Evolutionary conservation across 64 coral and sea anemone species (phyloP).

Genomic region (Stichodactyla helianthus): DNA sequence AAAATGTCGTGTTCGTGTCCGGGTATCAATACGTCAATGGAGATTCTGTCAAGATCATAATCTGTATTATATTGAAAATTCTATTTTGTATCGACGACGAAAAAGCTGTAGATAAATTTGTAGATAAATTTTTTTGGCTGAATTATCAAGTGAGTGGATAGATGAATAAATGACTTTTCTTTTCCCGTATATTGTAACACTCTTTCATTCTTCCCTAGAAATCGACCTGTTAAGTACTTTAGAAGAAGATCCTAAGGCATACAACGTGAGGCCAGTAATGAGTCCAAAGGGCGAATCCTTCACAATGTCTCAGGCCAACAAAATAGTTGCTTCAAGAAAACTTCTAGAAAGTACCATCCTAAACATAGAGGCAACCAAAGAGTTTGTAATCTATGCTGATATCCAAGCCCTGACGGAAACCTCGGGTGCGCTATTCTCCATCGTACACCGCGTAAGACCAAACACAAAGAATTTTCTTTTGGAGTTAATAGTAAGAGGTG

Average conservation of each 20-base stretch:
- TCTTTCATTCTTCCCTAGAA: background rate
- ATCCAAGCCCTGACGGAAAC: background rate
- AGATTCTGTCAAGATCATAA: too few relatives aligned
- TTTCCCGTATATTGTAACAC: background rate
- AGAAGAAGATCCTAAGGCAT: background rate
- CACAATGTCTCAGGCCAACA: slow-evolving; percentile 1
- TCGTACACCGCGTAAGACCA: slow-evolving; percentile 23
- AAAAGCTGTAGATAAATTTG: background rate
- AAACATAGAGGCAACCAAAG: slow-evolving; percentile 38
- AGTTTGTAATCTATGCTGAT: slow-evolving; percentile 28
- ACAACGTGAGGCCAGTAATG: background rate
- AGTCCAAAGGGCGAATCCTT: background rate
- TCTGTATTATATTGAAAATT: too few relatives aligned
- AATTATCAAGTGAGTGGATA: background rate
- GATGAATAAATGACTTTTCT: background rate
- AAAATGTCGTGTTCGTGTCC: too few relatives aligned
- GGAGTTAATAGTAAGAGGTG: slow-evolving; percentile 38
- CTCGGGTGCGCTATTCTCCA: slow-evolving; percentile 60
- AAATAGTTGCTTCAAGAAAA: background rate
- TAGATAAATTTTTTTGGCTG: too few relatives aligned
- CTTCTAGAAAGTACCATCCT: slow-evolving; percentile 25
- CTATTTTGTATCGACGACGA: too few relatives aligned
- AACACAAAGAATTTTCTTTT: slow-evolving; percentile 25
- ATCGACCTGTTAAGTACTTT: background rate
- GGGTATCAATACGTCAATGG: too few relatives aligned